Conservation (phyloP, 2,113 vertebrate genomes). For the Laticauda laticaudata region DNA sequence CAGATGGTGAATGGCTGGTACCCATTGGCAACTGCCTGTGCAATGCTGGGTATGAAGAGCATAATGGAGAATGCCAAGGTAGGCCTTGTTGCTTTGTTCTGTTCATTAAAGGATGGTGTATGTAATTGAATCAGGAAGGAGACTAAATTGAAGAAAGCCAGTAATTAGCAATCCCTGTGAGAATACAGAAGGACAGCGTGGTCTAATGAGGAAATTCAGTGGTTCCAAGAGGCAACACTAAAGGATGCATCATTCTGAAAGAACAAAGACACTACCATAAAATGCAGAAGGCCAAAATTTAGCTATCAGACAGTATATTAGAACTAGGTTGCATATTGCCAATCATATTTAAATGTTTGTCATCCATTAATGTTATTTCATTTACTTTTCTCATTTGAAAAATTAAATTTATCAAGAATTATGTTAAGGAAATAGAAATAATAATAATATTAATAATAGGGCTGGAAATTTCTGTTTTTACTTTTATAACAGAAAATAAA, state of each 20-base stretch:
- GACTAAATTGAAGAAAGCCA: constrained; percentile 76
- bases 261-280: constrained; percentile 56
- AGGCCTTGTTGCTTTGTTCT: constrained; percentile 67
- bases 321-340: constrained; percentile 44
- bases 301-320: constrained; percentile 57
- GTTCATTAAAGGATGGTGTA: constrained; percentile 65
- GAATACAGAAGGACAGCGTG: constrained; percentile 72
- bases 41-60: constrained; percentile 93
- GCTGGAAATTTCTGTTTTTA: background rate
- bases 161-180: constrained; percentile 81
- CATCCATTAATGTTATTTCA: background rate
- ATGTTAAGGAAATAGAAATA: constrained; percentile 12
- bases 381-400: constrained; percentile 16
- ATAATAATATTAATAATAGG: background rate
- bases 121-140: constrained; percentile 78
- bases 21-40: constrained; percentile 98
- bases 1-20: constrained; percentile 98
- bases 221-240: constrained; percentile 74
- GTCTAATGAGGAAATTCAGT: constrained; percentile 70
- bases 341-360: constrained; percentile 55
- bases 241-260: constrained; percentile 60
- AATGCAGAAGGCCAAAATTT: constrained; percentile 64
- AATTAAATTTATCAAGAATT: background rate
- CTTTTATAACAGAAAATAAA: background rate
- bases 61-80: constrained; percentile 93